Evolutionary conservation across 1,140 invertebrate species (phyloP).

Genomic region (Brachionus sp.): DNA sequence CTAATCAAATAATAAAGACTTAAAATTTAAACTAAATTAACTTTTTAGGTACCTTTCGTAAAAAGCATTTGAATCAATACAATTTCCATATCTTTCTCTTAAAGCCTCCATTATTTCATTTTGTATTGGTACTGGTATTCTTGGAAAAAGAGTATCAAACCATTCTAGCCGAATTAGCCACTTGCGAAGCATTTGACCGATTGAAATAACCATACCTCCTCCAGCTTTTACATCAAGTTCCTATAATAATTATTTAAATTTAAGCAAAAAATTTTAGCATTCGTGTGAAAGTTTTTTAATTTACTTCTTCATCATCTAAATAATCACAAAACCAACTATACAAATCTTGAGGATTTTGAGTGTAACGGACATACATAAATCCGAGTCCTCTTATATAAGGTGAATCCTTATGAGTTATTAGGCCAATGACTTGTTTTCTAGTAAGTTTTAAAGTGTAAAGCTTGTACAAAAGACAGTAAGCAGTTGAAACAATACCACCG

Average conservation of each 20-base stretch:
- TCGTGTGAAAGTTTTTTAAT: not conserved
- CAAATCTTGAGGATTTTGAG: conserved; percentile 87
- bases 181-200: conserved; percentile 86
- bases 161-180: conserved; percentile 88
- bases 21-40: not conserved
- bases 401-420: conserved; percentile 91
- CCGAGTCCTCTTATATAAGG: conserved; percentile 93
- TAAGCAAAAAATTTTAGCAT: conserved; percentile 60
- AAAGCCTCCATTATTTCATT: conserved; percentile 60
- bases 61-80: not conserved
- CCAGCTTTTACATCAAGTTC: conserved; percentile 93
- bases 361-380: conserved; percentile 93
- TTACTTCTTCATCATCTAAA: conserved; percentile 82
- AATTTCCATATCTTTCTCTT: not conserved
- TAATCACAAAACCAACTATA: conserved; percentile 96
- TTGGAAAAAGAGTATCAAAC: conserved; percentile 93
- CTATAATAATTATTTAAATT: not conserved
- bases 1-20: not conserved
- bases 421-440: conserved; percentile 89
- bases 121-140: conserved; percentile 98
- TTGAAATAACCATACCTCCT: conserved; percentile 85
- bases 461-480: conserved; percentile 96
- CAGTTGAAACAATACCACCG: conserved; percentile 96
- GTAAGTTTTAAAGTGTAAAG: conserved; percentile 92
- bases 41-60: not conserved